A percentile compares a stretch with the other conserved stretches of the same genome.
Evolutionary conservation across 1,140 invertebrate genomes (phyloP).

Genomic region (Mycetomoellerius zeteki): DNA sequence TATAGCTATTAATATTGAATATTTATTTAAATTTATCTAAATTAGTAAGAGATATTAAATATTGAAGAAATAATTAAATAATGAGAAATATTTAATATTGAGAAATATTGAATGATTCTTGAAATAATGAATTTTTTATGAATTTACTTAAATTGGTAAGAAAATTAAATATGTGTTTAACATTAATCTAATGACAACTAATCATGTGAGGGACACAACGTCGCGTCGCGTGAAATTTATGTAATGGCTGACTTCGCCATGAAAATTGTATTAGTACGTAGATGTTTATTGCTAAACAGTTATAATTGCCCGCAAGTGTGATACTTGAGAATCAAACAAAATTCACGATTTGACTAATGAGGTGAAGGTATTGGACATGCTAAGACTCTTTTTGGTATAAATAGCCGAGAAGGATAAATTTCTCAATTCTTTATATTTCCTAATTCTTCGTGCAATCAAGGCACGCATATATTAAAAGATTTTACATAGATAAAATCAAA

Average conservation of each 20-base stretch:
- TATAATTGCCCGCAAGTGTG: neutral
- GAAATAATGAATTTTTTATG: too few species aligned
- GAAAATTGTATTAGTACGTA: neutral
- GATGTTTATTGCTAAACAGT: neutral
- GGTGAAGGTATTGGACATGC: slow-evolving; percentile 2
- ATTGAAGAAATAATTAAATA: too few species aligned
- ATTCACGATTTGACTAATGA: slow-evolving; percentile 1
- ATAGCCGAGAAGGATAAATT: neutral
- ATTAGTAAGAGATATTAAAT: too few species aligned
- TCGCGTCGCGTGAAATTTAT: neutral
- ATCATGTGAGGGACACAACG: neutral
- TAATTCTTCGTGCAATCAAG: neutral
- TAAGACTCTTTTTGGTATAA: neutral
- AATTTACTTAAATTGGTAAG: too few species aligned
- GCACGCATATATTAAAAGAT: neutral
- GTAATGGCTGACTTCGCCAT: neutral
- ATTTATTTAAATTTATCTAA: neutral
- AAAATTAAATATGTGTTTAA: neutral
- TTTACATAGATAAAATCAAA: neutral
- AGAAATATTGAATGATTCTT: too few species aligned
- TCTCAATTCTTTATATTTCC: neutral
- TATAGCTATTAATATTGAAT: neutral
- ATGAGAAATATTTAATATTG: too few species aligned
- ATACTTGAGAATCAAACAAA: neutral
- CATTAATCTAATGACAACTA: neutral